Conservation (phyloP, 53 echinoderm and acorn worm genomes). For the Antedon mediterranea region DNA sequence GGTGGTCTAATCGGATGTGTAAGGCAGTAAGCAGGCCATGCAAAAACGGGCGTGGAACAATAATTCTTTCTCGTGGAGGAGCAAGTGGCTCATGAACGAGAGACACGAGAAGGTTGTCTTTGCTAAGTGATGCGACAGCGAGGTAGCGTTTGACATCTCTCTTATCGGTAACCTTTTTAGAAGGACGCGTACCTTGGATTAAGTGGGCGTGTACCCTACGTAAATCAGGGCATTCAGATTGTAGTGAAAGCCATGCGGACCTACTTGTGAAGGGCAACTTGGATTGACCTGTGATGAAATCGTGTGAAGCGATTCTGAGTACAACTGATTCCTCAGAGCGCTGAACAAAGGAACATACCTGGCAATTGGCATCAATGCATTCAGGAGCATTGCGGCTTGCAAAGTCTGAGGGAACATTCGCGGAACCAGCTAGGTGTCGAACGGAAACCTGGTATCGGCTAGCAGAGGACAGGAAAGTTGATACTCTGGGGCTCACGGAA, state of each 20-base stretch:
- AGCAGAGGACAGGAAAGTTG: constrained; percentile 31
- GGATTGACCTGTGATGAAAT: not conserved
- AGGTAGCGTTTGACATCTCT: constrained; percentile 55
- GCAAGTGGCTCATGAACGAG: constrained; percentile 19
- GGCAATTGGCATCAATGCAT: constrained; percentile 19
- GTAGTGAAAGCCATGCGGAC: not conserved
- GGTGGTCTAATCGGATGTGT: too few relatives aligned
- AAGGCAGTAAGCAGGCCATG: too few relatives aligned
- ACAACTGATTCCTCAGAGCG: constrained; percentile 22
- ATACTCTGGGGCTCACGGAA: constrained; percentile 34
- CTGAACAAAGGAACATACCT: constrained; percentile 37
- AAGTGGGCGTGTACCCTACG: constrained; percentile 16
- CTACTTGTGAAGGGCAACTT: constrained; percentile 1
- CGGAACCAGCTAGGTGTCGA: constrained; percentile 21
- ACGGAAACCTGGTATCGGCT: constrained; percentile 24
- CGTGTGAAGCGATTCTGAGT: not conserved
- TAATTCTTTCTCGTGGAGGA: constrained; percentile 25
- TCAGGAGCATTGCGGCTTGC: constrained; percentile 29
- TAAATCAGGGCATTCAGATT: not conserved
- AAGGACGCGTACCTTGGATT: too few relatives aligned
- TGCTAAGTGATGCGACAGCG: constrained; percentile 25
- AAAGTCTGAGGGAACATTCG: constrained; percentile 39
- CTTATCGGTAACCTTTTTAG: constrained; percentile 39
- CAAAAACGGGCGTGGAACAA: constrained; percentile 40
- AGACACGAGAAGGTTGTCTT: constrained; percentile 44